phyloP scores from a whole-genome alignment of 2,113 vertebrate genomes.

The Emydura subglobosa region DNA sequence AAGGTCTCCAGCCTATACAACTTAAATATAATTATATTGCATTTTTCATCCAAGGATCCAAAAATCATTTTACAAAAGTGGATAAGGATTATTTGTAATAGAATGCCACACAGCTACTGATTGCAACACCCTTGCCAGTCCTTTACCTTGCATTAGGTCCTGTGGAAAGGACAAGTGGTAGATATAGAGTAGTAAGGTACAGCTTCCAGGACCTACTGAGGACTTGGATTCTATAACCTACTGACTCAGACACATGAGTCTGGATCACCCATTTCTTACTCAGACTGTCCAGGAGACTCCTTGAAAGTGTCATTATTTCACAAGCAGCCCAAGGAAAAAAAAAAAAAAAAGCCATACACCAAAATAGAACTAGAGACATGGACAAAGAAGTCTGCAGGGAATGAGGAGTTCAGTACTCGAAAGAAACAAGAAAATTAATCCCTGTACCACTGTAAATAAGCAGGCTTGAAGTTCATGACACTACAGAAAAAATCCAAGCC shows the following conservation, averaged over 20 bases:
- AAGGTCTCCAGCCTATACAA: constrained; percentile 15
- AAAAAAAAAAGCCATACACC: neutral
- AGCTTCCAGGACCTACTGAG: neutral
- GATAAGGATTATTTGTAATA: constrained; percentile 41
- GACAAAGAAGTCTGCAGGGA: neutral
- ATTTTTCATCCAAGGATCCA: neutral
- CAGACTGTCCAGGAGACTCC: neutral
- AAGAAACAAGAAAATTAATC: neutral
- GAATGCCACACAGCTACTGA: constrained; percentile 14
- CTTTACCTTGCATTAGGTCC: neutral
- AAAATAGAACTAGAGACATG: neutral
- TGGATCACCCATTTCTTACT: neutral
- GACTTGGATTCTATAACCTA: neutral
- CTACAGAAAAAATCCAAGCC: neutral
- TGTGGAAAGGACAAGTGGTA: constrained; percentile 3
- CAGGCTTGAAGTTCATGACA: neutral
- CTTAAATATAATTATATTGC: neutral
- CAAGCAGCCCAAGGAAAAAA: neutral
- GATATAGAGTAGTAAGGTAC: neutral
- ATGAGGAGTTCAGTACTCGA: neutral
- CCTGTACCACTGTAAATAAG: neutral
- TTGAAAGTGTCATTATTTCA: neutral
- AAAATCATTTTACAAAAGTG: constrained; percentile 21
- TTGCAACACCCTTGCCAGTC: constrained; percentile 29
- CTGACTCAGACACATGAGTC: neutral